Evolutionary conservation across 37 sponge, comb jelly and placozoan species (phyloP), one percentile per base, ranked within the genome.

Genomic region (Beroe ovata): DNA sequence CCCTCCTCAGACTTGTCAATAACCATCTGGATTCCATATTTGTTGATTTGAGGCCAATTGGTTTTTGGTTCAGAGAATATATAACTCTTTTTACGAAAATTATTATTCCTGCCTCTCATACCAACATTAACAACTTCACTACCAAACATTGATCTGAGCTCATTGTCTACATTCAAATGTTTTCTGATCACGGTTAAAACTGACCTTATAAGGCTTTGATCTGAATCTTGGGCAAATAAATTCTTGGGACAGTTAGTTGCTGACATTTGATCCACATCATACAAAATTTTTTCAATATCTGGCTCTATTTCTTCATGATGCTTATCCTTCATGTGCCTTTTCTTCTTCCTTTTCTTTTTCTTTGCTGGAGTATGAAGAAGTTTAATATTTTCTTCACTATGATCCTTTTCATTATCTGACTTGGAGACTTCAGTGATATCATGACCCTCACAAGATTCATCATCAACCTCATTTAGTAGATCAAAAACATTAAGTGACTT

Each of bases 91-190:
- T 42, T 77, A 30, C 47, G 35, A 54, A 77, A 77, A 1, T 77
- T 30, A n/a, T 23, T 36, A n/a, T 23, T 23, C 16, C 84, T 30
- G 3, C 22, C 63, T 8, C 63, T 8, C 6, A 11, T 6, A 32
- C 34, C 34, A 0, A 19, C 54, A 36, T 69, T 25, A 39, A 94
- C 94, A 23, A 92, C 95, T 66, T 90, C 90, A 25, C 96, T 92
- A 0, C 97, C 97, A 95, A 96, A 96, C 89, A 95, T 95, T 88
- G 94, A 88, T 89, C 91, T 77, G 92, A 96, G 92, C 62, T 96
- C 97, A 90, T 92, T 94, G 0, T 96, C 93, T 88, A 93, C 91
- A 92, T 91, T 96, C 71, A 96, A 72, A 62, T 64, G 20, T 77
- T 77, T 77, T 1, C 84, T 30, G 41, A 39, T 39, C 4, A 77